Conservation (phyloP, 2,888 invertebrate species). For the Acanthosepion esculentum region DNA sequence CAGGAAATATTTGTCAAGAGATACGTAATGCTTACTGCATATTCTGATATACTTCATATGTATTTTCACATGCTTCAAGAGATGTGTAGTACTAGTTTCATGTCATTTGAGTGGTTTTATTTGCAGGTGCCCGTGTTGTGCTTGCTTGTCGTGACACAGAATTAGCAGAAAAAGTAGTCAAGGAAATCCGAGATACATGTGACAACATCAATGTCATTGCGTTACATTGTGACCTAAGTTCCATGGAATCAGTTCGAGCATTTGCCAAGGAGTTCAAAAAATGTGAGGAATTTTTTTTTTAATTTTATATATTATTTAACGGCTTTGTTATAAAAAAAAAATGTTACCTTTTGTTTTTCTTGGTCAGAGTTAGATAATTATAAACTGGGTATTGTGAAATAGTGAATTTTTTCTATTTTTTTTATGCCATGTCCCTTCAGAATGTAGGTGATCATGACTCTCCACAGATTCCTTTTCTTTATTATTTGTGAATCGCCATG, state of each 20-base stretch:
- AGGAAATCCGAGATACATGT: constrained; percentile 58
- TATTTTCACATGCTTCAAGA: too few species aligned
- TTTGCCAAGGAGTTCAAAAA: constrained; percentile 71
- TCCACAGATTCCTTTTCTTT: too few species aligned
- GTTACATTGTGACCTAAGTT: constrained; percentile 69
- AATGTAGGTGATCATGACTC: too few species aligned
- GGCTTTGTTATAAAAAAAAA: too few species aligned
- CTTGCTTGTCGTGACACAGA: constrained; percentile 68
- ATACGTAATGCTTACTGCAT: not conserved
- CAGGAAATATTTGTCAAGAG: not conserved
- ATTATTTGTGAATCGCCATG: too few species aligned
- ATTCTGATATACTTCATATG: not conserved
- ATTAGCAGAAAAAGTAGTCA: constrained; percentile 61
- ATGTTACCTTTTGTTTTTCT: too few species aligned
- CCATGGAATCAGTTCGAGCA: constrained; percentile 70
- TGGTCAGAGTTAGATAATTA: too few species aligned
- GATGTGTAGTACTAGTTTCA: too few species aligned
- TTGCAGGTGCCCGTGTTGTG: constrained; percentile 76
- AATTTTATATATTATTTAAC: too few species aligned
- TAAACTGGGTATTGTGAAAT: too few species aligned
- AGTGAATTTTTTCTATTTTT: too few species aligned
- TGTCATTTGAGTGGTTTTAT: not conserved
- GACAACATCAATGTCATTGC: constrained; percentile 64
- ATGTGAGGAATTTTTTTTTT: constrained; percentile 59
- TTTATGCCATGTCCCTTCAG: too few species aligned